Percentiles rank a stretch among this genome's conserved stretches.
Conservation (phyloP, 2,113 vertebrate species). For the Percina caprodes region DNA sequence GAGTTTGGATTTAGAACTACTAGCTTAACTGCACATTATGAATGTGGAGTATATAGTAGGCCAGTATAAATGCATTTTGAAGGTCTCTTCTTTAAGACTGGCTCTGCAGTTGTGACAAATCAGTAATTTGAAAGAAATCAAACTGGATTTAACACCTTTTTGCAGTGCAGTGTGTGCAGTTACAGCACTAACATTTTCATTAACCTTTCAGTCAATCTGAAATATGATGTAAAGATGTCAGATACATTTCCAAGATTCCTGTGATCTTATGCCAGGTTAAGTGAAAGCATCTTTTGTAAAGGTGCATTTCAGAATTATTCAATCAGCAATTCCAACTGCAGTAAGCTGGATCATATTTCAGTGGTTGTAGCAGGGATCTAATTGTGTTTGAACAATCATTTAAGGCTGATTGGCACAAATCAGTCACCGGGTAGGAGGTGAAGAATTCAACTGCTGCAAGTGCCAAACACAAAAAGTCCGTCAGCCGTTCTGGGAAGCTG, state of each 20-base stretch:
- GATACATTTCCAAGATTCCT: constrained; percentile 16
- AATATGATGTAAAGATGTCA: constrained; percentile 3
- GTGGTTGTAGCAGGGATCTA: neutral
- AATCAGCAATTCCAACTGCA: neutral
- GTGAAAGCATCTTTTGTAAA: constrained; percentile 4
- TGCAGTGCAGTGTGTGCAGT: constrained; percentile 12
- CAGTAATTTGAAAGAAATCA: neutral
- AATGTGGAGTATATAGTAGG: constrained; percentile 15
- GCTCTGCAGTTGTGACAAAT: constrained; percentile 6
- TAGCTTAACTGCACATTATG: constrained; percentile 4
- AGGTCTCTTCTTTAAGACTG: neutral
- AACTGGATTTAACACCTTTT: constrained; percentile 11
- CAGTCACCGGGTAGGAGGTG: neutral
- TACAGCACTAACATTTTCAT: neutral
- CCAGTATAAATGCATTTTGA: constrained; percentile 33
- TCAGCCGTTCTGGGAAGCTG: neutral
- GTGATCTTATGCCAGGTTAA: neutral
- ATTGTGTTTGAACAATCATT: constrained; percentile 70
- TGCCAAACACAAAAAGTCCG: constrained; percentile 29
- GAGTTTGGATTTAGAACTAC: constrained; percentile 18
- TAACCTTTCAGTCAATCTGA: neutral
- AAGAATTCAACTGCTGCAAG: constrained; percentile 34
- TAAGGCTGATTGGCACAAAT: constrained; percentile 14
- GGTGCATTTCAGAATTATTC: neutral
- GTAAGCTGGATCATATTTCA: neutral